phyloP scores from a whole-genome alignment of 2,797 vertebrate genomes.

The Meda fulgida region DNA sequence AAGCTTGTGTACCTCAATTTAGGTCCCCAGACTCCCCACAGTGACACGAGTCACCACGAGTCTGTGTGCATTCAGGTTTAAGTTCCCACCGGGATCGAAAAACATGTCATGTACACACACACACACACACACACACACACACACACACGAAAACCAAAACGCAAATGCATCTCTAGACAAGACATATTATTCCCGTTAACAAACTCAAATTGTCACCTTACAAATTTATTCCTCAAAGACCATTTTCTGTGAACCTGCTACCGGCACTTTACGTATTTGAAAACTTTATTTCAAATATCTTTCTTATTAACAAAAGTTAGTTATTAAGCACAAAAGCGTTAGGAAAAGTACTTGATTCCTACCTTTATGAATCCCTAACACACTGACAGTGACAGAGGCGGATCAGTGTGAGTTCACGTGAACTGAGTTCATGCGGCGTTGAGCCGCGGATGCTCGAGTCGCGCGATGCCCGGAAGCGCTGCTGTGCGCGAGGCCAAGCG shows the following conservation, averaged over 20 bases:
- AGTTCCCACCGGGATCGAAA: too few species aligned
- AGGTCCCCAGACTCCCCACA: too few species aligned
- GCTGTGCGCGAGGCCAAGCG: conserved; percentile 53
- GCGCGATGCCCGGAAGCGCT: conserved; percentile 64
- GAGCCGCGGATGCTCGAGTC: conserved; percentile 42
- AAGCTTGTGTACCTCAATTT: too few species aligned
- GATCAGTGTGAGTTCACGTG: not conserved
- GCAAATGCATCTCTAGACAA: not conserved
- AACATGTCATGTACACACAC: too few species aligned
- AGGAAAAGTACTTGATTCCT: not conserved
- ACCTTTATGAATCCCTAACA: conserved; percentile 15
- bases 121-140: too few species aligned
- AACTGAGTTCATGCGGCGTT: conserved; percentile 18
- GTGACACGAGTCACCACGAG: too few species aligned
- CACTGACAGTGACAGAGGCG: not conserved
- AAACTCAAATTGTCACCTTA: not conserved
- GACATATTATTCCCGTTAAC: not conserved
- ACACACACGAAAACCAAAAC: too few species aligned
- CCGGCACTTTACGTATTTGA: not conserved
- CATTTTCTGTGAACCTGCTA: not conserved
- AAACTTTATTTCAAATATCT: not conserved
- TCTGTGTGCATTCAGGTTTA: too few species aligned
- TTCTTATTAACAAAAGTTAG: not conserved
- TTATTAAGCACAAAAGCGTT: too few species aligned
- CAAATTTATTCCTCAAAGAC: not conserved